Base-by-base conservation (phyloP, 2,113 vertebrate genomes). In the Rhizomys pruinosus region DNA sequence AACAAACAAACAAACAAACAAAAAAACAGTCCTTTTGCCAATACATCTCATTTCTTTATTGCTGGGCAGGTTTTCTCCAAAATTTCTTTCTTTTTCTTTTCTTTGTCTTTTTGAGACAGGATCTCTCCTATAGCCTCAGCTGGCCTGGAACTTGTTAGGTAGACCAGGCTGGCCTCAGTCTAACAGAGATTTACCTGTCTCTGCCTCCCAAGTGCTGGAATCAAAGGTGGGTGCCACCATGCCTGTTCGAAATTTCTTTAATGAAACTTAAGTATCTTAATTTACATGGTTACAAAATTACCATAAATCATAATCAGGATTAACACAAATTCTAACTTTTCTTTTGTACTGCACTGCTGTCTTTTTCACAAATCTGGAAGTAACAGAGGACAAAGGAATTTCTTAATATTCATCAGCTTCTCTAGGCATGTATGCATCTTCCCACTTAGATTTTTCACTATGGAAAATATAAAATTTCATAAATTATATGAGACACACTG, bases 31-130 rank as follows among this genome's bases (percentile, higher is more conserved):
- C 71, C 68, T 64, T 74, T 80, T 66, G 63, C 16, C 42, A 81
- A 32, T 85, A 71, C 90, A 37, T 76, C 44, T 94, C 25, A 73
- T n/a, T 96, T 91, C 87, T 91, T 86, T 86, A 39, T 90, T 79
- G 25, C 15, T 61, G 9, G 91, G 37, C 2, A 59, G 39, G 32
- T 88, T 89, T 93, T 47, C 71, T 63, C 47, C 47, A 52, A 52
- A 52, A 52, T 52, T 52, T 59, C 63, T 82, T 44, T 78, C n/a
- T n/a, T n/a, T n/a, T n/a, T n/a, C n/a, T n/a, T n/a, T n/a, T n/a
- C n/a, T n/a, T n/a, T n/a, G n/a, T n/a, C n/a, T n/a, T n/a, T n/a
- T n/a, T n/a, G n/a, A n/a, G n/a, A n/a, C n/a, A n/a, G n/a, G n/a
- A n/a, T n/a, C n/a, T n/a, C n/a, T n/a, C n/a, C n/a, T n/a, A n/a